These are phyloP conservation scores for Chloebia gouldiae DNA, from an alignment of 2,113 vertebrate species.

Conservation along the genomic window DNA sequence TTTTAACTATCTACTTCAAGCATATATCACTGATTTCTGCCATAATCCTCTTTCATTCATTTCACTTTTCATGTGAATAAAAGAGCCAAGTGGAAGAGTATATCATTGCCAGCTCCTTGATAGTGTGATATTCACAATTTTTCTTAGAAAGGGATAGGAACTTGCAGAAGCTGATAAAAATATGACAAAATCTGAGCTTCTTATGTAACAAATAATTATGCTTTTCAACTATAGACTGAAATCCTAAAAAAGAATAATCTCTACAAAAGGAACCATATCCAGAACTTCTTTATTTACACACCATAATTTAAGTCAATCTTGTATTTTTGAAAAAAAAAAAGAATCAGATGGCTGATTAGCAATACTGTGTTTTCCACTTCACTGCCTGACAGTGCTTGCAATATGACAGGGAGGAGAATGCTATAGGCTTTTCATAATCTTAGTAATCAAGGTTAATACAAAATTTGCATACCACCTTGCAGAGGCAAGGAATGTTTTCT, in stretches of 20 bases:
- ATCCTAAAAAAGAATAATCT: background rate
- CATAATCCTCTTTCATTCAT: background rate
- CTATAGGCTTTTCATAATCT: background rate
- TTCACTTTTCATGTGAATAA: background rate
- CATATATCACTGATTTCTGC: background rate
- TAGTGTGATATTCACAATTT: background rate
- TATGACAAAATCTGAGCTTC: background rate
- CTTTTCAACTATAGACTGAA: background rate
- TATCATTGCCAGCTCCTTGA: background rate
- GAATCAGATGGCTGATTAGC: background rate
- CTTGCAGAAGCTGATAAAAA: background rate
- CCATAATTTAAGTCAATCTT: background rate
- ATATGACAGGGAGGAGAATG: background rate
- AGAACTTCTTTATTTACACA: background rate
- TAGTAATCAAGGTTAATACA: conserved; percentile 36
- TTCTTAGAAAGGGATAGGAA: background rate
- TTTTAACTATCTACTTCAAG: background rate
- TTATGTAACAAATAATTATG: background rate
- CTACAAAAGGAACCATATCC: background rate
- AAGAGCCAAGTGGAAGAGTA: background rate
- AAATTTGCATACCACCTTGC: conserved; percentile 40
- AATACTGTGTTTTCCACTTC: background rate
- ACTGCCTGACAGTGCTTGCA: background rate
- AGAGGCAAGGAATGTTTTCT: background rate
- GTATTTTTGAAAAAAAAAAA: background rate